Conservation (phyloP, 2,113 vertebrate genomes). For the Pygoscelis adeliae region DNA sequence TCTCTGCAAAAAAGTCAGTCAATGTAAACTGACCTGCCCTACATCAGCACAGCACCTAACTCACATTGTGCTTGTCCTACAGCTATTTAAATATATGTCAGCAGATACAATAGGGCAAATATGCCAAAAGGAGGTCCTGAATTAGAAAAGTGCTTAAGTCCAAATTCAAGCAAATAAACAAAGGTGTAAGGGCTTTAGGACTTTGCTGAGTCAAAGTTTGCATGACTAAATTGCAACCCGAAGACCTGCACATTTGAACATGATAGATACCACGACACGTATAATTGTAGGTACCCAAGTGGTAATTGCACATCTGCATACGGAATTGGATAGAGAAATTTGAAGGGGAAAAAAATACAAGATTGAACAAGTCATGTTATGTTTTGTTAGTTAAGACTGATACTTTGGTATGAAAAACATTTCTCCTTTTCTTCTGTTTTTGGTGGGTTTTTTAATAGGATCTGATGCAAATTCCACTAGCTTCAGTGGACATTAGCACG, state of each 20-base stretch:
- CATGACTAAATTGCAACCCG: neutral
- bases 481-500: neutral
- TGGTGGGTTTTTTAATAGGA: neutral
- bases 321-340: neutral
- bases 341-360: neutral
- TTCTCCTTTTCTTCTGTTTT: neutral
- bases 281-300: neutral
- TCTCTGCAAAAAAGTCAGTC: neutral
- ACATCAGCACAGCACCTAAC: neutral
- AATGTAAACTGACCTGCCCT: neutral
- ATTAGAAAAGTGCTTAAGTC: neutral
- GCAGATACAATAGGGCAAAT: neutral
- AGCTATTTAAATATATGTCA: neutral
- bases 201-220: conserved; percentile 5
- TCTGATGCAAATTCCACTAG: neutral
- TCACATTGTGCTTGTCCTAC: neutral
- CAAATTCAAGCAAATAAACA: neutral
- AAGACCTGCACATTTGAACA: neutral
- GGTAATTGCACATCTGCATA: conserved; percentile 8
- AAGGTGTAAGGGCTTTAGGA: neutral
- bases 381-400: neutral
- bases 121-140: neutral
- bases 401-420: neutral
- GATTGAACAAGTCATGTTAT: neutral
- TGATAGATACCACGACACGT: neutral